These are phyloP conservation scores for Monoplex corrugatus DNA, from an alignment of 2,888 invertebrate species.

Conservation along the genomic window DNA sequence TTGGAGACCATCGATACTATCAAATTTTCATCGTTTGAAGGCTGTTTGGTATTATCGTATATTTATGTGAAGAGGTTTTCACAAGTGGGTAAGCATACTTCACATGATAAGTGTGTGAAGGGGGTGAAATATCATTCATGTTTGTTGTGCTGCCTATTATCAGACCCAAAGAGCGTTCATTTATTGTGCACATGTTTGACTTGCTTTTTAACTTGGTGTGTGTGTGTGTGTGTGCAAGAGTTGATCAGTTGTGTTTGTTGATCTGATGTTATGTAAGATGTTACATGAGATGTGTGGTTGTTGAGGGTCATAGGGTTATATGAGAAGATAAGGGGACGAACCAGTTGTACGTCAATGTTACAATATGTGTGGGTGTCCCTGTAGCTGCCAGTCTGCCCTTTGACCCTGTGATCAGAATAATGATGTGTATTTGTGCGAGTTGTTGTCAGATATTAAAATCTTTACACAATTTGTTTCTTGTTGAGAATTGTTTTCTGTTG, in stretches of 20 bases:
- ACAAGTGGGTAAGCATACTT: background rate
- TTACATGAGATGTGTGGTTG: background rate
- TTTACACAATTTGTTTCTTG: background rate
- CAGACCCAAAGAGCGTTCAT: background rate
- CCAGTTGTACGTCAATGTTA: background rate
- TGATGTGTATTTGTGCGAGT: conserved; percentile 12
- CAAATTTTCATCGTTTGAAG: too few relatives aligned
- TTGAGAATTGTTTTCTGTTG: background rate
- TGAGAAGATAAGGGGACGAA: background rate
- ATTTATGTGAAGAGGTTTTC: too few relatives aligned
- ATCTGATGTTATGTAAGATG: background rate
- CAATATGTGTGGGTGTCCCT: background rate
- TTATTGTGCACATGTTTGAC: background rate
- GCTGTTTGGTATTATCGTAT: too few relatives aligned
- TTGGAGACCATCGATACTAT: too few relatives aligned
- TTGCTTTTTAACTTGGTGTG: background rate
- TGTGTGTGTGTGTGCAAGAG: background rate
- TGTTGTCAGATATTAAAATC: conserved; percentile 12
- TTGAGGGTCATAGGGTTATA: background rate
- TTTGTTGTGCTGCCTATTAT: background rate
- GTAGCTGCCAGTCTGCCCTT: background rate
- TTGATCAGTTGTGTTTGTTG: background rate
- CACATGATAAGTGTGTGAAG: background rate
- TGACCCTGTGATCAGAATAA: background rate
- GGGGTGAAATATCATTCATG: background rate